Evolutionary conservation across 2,888 invertebrate genomes (phyloP).

Genomic region (Malachius bipustulatus): DNA sequence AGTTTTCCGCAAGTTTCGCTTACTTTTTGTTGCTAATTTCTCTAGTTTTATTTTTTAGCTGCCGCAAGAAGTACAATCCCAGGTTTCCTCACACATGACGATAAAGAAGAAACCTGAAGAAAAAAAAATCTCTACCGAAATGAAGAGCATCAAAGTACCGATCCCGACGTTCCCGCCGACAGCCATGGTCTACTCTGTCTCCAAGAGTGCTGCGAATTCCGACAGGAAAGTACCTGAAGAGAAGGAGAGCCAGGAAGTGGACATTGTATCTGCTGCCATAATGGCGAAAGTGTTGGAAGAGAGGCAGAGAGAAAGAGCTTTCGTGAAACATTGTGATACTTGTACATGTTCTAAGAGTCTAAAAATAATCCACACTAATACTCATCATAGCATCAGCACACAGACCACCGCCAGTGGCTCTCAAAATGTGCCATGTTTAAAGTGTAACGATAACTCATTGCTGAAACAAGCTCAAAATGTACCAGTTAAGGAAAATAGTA

Average conservation of each 20-base stretch:
- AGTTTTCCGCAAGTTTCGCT: conserved; percentile 33
- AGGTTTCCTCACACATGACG: conserved; percentile 68
- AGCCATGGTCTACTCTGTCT: conserved; percentile 64
- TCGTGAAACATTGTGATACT: conserved; percentile 71
- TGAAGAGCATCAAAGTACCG: conserved; percentile 58
- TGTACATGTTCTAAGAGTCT: conserved; percentile 54
- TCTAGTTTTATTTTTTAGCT: conserved; percentile 47
- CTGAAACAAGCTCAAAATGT: conserved; percentile 16
- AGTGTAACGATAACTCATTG: conserved; percentile 44
- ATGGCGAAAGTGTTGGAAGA: conserved; percentile 88
- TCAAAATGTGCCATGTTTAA: conserved; percentile 44
- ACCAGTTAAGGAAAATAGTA: conserved; percentile 25
- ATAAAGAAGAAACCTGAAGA: conserved; percentile 46
- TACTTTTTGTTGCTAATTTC: conserved; percentile 4
- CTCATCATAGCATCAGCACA: conserved; percentile 48
- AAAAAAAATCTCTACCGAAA: conserved; percentile 36
- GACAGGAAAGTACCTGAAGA: conserved; percentile 42
- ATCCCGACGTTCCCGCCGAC: conserved; percentile 75
- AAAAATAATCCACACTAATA: conserved; percentile 43
- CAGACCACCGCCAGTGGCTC: conserved; percentile 54
- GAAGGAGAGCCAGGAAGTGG: conserved; percentile 51
- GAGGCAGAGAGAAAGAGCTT: conserved; percentile 64
- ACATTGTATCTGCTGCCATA: conserved; percentile 73
- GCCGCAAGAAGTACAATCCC: conserved; percentile 81
- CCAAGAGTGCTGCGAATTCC: conserved; percentile 35